Conservation (phyloP, 1,140 invertebrate species). For the Papilio xuthus region DNA sequence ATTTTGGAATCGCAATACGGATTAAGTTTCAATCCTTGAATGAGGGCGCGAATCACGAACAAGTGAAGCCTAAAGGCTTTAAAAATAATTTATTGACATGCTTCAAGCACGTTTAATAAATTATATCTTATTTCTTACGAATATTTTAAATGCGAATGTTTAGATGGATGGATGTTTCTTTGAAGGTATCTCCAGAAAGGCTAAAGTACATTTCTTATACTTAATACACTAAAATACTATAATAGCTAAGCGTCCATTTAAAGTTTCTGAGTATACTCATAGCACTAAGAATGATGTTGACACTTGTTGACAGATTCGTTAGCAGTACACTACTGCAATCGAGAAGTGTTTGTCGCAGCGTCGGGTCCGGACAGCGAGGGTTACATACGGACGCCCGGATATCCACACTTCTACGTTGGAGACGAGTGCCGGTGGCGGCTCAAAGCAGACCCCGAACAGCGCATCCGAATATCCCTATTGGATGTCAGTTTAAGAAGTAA, state of each 20-base stretch:
- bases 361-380: constrained; percentile 76
- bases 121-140: too few species aligned
- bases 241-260: too few species aligned
- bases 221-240: too few species aligned
- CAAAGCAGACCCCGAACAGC: constrained; percentile 77
- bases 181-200: too few species aligned
- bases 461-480: constrained; percentile 80
- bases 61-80: not conserved
- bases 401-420: constrained; percentile 84
- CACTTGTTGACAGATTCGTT: constrained; percentile 67
- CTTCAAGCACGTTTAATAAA: not conserved
- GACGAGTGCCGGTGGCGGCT: constrained; percentile 82
- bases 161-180: too few species aligned
- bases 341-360: constrained; percentile 70
- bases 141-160: too few species aligned
- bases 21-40: not conserved
- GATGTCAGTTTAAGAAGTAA: constrained; percentile 84
- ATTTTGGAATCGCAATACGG: not conserved
- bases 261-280: too few species aligned
- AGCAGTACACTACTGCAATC: constrained; percentile 82
- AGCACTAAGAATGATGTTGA: not conserved
- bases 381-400: constrained; percentile 84
- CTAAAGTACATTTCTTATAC: not conserved
- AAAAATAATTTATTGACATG: not conserved
- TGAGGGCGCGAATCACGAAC: not conserved